A percentile compares a stretch with the other conserved stretches of the same genome.
phyloP scores from a whole-genome alignment of 2,113 vertebrate genomes.

The Fulica atra region DNA sequence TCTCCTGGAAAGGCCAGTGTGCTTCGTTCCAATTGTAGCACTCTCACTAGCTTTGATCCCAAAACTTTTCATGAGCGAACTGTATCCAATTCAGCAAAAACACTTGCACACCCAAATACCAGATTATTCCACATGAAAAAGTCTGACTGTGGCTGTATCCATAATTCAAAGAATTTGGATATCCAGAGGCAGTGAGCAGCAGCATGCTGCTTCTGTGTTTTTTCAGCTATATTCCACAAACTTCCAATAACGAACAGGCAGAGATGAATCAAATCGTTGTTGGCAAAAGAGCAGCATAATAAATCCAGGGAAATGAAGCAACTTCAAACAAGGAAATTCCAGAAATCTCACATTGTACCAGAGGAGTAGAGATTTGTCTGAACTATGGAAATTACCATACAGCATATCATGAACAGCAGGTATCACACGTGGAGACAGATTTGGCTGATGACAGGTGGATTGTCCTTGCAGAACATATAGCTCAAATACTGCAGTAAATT shows the following conservation, averaged over 20 bases:
- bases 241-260: neutral
- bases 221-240: neutral
- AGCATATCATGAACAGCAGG: neutral
- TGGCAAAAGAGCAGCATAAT: neutral
- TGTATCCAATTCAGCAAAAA: neutral
- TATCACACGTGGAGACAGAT: neutral
- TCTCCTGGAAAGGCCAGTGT: rapidly evolving
- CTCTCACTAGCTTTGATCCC: neutral
- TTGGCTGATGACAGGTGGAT: neutral
- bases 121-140: neutral
- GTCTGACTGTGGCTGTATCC: neutral
- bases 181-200: neutral
- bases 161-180: neutral
- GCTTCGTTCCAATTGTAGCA: neutral
- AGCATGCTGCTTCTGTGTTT: neutral
- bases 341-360: neutral
- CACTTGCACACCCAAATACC: neutral
- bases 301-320: neutral
- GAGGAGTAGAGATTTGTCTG: neutral
- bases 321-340: neutral
- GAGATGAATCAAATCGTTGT: neutral
- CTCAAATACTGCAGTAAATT: neutral
- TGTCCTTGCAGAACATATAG: neutral
- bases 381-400: neutral
- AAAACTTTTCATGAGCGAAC: neutral